phyloP scores from a whole-genome alignment of 2,113 vertebrate genomes.

The Hemibagrus wyckioides region DNA sequence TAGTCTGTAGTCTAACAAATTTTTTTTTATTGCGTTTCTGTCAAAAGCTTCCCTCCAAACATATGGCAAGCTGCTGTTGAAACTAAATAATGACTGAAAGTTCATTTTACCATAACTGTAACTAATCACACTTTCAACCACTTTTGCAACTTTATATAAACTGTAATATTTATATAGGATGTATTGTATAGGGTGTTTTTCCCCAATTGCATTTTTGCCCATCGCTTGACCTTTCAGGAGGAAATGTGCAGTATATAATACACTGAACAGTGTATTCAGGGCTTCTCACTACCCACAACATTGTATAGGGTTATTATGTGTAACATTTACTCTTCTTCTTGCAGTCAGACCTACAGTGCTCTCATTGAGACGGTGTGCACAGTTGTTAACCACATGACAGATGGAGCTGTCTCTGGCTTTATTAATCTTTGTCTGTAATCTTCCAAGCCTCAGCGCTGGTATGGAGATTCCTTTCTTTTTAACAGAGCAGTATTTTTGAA shows the following conservation, averaged over 20 bases:
- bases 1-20: background rate
- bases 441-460: background rate
- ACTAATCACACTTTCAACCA: no score
- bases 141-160: no score
- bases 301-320: constrained; percentile 23
- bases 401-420: constrained; percentile 28
- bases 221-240: background rate
- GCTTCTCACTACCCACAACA: background rate
- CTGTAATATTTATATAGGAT: no score
- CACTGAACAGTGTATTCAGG: background rate
- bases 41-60: background rate
- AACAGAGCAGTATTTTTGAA: background rate
- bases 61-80: background rate
- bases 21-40: background rate
- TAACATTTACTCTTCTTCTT: constrained; percentile 13
- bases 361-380: constrained; percentile 4
- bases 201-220: background rate
- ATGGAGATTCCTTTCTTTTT: background rate
- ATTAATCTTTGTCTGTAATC: constrained; percentile 11
- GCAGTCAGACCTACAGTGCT: constrained; percentile 22
- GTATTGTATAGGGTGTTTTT: background rate
- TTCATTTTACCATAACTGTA: no score
- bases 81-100: background rate
- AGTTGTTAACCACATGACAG: constrained; percentile 29
- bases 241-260: constrained; percentile 12